These are phyloP conservation scores for Pantherophis alleghaniensis DNA, from an alignment of 2,797 vertebrate genomes.

Conservation along the genomic window DNA sequence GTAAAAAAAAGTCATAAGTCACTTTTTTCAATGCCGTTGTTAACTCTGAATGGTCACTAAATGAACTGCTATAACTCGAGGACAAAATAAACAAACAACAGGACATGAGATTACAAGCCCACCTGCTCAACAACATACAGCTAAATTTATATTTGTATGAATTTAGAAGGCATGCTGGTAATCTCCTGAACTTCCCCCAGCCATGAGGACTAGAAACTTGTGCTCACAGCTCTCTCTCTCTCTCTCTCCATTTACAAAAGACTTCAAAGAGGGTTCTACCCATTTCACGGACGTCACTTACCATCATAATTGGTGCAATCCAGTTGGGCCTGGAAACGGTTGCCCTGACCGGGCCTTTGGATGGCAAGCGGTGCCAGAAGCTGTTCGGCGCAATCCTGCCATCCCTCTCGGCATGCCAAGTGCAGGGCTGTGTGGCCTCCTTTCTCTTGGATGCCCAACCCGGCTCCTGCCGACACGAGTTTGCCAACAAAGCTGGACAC, in stretches of 20 bases:
- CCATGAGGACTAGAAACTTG: background rate
- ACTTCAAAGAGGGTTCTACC: background rate
- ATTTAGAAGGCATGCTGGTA: background rate
- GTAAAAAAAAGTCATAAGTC: background rate
- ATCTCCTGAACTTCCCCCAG: background rate
- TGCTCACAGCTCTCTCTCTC: background rate
- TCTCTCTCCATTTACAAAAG: background rate
- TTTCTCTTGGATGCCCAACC: slow-evolving; percentile 65
- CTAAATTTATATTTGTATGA: background rate
- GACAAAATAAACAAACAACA: background rate
- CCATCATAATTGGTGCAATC: slow-evolving; percentile 62
- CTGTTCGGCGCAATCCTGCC: slow-evolving; percentile 56
- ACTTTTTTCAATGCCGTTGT: background rate
- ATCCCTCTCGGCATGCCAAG: slow-evolving; percentile 71
- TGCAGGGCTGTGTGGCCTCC: slow-evolving; percentile 77
- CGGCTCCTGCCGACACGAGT: slow-evolving; percentile 65
- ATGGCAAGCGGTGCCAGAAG: slow-evolving; percentile 55
- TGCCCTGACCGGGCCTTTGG: background rate
- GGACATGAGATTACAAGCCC: background rate
- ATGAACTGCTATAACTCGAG: background rate
- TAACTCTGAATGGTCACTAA: background rate
- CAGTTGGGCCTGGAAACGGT: slow-evolving; percentile 53
- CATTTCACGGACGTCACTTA: slow-evolving; percentile 9
- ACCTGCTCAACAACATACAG: background rate
- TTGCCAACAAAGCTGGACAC: slow-evolving; percentile 63